phyloP scores from a whole-genome alignment of 2,888 invertebrate species.

The Anaspis maculata region DNA sequence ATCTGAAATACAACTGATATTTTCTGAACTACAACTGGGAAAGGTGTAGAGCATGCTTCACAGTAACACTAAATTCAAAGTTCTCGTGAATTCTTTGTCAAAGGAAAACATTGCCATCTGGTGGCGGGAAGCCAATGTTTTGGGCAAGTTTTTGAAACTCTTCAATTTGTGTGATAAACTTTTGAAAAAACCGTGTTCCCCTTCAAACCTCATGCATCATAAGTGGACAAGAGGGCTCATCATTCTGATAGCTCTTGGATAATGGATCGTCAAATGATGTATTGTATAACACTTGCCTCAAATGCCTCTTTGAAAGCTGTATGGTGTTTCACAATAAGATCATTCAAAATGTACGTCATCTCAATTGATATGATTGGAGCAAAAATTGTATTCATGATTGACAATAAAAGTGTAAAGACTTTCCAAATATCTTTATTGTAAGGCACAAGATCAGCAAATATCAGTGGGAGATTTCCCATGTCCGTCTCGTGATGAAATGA shows the following conservation, averaged over 20 bases:
- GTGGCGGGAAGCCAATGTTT: not conserved
- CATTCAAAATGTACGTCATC: not conserved
- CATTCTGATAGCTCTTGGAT: not conserved
- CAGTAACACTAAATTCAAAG: no score
- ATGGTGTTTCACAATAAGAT: not conserved
- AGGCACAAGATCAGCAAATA: not conserved
- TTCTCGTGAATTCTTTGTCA: no score
- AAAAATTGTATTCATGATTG: not conserved
- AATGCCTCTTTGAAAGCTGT: not conserved
- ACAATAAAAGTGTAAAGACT: not conserved
- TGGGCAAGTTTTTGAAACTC: not conserved
- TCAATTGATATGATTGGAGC: not conserved
- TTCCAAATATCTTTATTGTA: not conserved
- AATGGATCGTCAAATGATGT: not conserved
- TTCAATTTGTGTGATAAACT: not conserved
- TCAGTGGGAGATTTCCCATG: not conserved
- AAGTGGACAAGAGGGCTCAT: not conserved
- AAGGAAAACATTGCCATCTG: not conserved
- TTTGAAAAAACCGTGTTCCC: not conserved
- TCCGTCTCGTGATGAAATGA: no score
- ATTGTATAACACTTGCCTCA: not conserved
- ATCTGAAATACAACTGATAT: no score
- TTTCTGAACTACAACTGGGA: no score
- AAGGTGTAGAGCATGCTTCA: not conserved
- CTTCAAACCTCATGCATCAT: not conserved